A percentile compares a stretch with the other conserved stretches of the same genome.
These are phyloP conservation scores for Brachionus rubens DNA, from an alignment of 1,140 invertebrate species.

Conservation along the genomic window DNA sequence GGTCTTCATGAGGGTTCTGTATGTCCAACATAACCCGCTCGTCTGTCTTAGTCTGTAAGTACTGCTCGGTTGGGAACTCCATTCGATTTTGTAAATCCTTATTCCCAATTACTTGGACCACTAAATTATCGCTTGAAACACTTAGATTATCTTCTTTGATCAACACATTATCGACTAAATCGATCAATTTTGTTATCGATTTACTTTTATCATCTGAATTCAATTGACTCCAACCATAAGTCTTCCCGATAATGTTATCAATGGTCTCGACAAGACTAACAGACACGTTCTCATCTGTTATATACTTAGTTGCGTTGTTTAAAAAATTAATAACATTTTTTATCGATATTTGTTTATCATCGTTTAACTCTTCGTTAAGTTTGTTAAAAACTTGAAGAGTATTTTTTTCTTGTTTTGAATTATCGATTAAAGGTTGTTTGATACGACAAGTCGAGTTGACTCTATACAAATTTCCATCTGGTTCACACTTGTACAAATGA, in stretches of 20 bases:
- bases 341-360: not conserved
- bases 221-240: not conserved
- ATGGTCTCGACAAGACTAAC: not conserved
- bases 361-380: not conserved
- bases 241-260: not conserved
- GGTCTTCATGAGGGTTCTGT: not conserved
- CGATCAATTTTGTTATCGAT: constrained; percentile 24
- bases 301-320: not conserved
- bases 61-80: not conserved
- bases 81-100: not conserved
- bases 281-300: not conserved
- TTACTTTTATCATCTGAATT: not conserved
- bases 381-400: constrained; percentile 1
- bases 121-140: not conserved
- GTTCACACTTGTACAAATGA: constrained; percentile 35
- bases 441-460: constrained; percentile 14
- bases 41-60: not conserved
- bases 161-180: constrained; percentile 28
- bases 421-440: not conserved
- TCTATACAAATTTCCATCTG: constrained; percentile 2
- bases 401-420: not conserved
- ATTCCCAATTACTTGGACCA: not conserved
- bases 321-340: constrained; percentile 12
- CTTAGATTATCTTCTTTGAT: not conserved
- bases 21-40: not conserved